These are phyloP conservation scores for Hystrix brachyura DNA, from an alignment of 2,113 vertebrate genomes.

Conservation along the genomic window DNA sequence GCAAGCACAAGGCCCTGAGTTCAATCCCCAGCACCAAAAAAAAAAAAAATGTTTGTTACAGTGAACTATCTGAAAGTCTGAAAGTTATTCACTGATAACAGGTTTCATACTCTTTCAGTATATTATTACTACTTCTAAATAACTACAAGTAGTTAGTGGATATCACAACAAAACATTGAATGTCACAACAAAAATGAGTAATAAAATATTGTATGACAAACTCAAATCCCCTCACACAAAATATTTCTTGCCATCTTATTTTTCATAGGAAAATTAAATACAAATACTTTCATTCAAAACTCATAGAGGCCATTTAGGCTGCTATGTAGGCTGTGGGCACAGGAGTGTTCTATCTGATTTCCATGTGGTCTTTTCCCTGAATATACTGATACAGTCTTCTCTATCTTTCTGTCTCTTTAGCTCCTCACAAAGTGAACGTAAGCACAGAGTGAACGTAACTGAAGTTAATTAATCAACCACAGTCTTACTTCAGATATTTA, in stretches of 20 bases:
- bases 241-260: not conserved
- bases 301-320: not conserved
- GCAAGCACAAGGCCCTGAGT: too few species aligned
- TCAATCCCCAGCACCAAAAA: too few species aligned
- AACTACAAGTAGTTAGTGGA: not conserved
- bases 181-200: not conserved
- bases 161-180: not conserved
- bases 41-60: too few species aligned
- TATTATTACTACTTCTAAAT: not conserved
- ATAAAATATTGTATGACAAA: not conserved
- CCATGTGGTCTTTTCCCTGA: not conserved
- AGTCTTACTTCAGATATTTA: not conserved
- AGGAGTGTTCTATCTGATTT: not conserved
- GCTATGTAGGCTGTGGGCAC: not conserved
- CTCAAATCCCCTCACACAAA: not conserved
- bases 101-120: not conserved
- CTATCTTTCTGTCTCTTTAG: not conserved
- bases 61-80: not conserved
- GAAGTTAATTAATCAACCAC: not conserved
- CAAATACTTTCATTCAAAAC: constrained; percentile 12
- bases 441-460: not conserved
- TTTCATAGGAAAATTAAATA: not conserved
- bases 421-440: not conserved
- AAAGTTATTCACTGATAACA: not conserved
- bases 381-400: not conserved